Conservation (phyloP, 2,113 vertebrate genomes). For the Trichomycterus rosablanca region DNA sequence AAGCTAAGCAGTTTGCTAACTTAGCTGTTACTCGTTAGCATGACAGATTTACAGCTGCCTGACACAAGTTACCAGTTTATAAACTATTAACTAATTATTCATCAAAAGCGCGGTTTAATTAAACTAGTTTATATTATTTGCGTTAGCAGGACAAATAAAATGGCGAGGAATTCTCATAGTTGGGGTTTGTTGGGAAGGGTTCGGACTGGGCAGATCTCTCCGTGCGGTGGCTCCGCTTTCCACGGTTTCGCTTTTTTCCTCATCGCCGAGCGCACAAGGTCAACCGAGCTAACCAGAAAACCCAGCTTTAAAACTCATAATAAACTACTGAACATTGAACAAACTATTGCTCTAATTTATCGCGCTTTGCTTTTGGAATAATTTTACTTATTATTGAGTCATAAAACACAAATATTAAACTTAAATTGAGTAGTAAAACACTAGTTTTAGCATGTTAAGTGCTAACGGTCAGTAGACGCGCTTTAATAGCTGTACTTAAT, state of each 20-base stretch:
- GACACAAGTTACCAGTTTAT: too few relatives aligned
- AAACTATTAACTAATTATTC: too few relatives aligned
- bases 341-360: too few relatives aligned
- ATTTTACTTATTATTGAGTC: too few relatives aligned
- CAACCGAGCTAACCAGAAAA: constrained; percentile 1
- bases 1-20: too few relatives aligned
- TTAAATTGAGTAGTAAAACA: not conserved
- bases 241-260: constrained; percentile 22
- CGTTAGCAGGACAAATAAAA: not conserved
- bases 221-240: constrained; percentile 30
- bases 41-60: too few relatives aligned
- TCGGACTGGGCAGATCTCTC: not conserved
- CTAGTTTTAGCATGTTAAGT: not conserved
- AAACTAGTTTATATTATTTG: too few relatives aligned
- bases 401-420: not conserved
- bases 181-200: not conserved
- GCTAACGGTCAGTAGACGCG: not conserved
- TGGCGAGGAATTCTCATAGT: not conserved
- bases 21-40: too few relatives aligned
- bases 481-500: not conserved
- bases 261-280: constrained; percentile 40
- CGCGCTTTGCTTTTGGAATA: too few relatives aligned
- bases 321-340: too few relatives aligned
- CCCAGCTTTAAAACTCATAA: not conserved
- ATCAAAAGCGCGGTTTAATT: too few relatives aligned